Evolutionary conservation across 53 echinoderm and acorn worm species (phyloP).

Genomic region (Paelopatides confundens): DNA sequence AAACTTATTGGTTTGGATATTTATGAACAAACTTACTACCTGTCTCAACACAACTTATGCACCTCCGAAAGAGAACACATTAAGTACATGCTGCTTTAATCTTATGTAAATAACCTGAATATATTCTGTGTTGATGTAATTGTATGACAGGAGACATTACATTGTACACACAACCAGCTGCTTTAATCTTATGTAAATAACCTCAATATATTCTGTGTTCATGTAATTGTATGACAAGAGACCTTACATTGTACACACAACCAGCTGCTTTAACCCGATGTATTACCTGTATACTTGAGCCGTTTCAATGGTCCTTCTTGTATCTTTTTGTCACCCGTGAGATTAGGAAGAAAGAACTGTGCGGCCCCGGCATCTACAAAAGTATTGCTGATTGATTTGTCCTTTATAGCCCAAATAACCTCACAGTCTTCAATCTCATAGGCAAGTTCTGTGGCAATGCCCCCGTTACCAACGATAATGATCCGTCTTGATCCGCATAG

Average conservation of each 20-base stretch:
- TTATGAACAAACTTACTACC: no score
- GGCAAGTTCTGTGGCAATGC: constrained; percentile 93
- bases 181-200: no score
- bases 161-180: no score
- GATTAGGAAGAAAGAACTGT: constrained; percentile 85
- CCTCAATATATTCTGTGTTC: background rate
- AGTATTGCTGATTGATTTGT: constrained; percentile 81
- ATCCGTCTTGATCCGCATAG: constrained; percentile 80
- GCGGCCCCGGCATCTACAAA: constrained; percentile 92
- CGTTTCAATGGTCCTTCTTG: constrained; percentile 76
- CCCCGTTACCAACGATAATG: constrained; percentile 88
- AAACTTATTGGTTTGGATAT: no score
- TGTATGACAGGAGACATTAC: no score
- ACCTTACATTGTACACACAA: background rate
- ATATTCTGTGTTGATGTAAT: no score
- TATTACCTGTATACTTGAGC: constrained; percentile 84
- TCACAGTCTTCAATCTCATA: constrained; percentile 93
- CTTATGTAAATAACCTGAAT: no score
- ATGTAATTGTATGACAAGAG: no score
- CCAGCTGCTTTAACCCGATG: no score
- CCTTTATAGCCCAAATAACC: constrained; percentile 91
- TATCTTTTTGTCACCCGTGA: constrained; percentile 66
- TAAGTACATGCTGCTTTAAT: no score
- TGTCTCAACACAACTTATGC: no score
- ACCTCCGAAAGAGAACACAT: no score